phyloP scores from a whole-genome alignment of 2,888 invertebrate species.

The Lithophane semibrunnea region DNA sequence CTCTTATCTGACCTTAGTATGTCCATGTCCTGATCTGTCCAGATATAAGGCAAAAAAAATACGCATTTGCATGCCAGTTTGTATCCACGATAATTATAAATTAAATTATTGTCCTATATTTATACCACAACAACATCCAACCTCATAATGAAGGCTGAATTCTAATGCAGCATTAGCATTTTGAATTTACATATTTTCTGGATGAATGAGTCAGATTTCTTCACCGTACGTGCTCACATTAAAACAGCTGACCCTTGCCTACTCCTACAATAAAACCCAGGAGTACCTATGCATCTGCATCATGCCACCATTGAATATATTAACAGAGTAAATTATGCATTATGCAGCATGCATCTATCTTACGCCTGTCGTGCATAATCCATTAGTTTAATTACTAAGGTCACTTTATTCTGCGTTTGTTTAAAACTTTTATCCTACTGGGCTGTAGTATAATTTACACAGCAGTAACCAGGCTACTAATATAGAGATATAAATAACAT shows the following conservation, averaged over 20 bases:
- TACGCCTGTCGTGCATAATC: constrained; percentile 41
- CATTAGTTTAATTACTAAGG: constrained; percentile 49
- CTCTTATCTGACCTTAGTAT: constrained; percentile 25
- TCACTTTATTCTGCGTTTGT: constrained; percentile 30
- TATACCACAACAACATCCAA: background rate
- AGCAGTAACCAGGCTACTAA: constrained; percentile 10
- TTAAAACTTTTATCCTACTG: background rate
- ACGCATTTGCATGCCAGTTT: background rate
- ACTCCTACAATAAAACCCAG: background rate
- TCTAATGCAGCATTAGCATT: constrained; percentile 16
- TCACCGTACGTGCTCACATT: background rate
- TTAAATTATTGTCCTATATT: background rate
- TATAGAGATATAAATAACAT: constrained; percentile 15
- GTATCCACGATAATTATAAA: background rate
- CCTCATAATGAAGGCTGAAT: background rate
- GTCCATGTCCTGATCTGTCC: constrained; percentile 17
- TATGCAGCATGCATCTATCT: constrained; percentile 45
- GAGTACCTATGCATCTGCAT: constrained; percentile 18
- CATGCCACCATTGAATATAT: constrained; percentile 12
- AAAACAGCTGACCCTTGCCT: background rate
- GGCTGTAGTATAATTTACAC: constrained; percentile 1
- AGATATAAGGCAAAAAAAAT: background rate
- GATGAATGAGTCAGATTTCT: background rate
- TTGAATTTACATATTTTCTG: constrained; percentile 11
- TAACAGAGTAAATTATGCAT: constrained; percentile 15